These are phyloP conservation scores for Oreotragus oreotragus DNA, from an alignment of 2,113 vertebrate genomes.

Conservation along the genomic window DNA sequence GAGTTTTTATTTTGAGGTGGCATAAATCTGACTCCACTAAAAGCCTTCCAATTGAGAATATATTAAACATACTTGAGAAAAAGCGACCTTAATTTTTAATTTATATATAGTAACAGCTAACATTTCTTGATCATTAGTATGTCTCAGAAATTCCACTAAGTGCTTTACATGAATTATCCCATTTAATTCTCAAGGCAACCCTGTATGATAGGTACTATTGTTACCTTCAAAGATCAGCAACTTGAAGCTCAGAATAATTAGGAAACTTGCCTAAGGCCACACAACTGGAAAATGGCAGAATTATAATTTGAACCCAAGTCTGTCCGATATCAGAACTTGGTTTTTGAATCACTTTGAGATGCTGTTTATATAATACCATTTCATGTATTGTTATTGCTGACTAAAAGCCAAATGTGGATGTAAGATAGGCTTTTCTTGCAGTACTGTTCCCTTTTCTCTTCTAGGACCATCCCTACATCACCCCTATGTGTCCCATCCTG, in stretches of 20 bases:
- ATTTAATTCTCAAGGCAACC: neutral
- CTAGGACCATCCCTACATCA: neutral
- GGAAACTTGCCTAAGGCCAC: neutral
- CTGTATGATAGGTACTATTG: neutral
- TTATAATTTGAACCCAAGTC: neutral
- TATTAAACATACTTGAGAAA: neutral
- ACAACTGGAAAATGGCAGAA: neutral
- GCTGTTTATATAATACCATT: neutral
- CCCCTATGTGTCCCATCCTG: neutral
- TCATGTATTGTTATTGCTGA: neutral
- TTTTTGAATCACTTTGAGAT: neutral
- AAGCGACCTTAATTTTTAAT: neutral
- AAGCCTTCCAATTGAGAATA: neutral
- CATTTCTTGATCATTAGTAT: neutral
- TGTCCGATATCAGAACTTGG: neutral
- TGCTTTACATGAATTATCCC: neutral
- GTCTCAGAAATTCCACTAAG: neutral
- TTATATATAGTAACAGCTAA: neutral
- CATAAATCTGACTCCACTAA: neutral
- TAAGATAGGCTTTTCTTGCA: neutral
- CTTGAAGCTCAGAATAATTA: neutral
- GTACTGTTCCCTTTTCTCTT: neutral
- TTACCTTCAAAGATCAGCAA: slow-evolving; percentile 15
- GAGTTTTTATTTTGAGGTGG: neutral
- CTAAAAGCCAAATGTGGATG: neutral